Percentiles rank a stretch among this genome's conserved stretches.
phyloP scores from a whole-genome alignment of 1,140 invertebrate genomes.

The Aradophagus sp. region DNA sequence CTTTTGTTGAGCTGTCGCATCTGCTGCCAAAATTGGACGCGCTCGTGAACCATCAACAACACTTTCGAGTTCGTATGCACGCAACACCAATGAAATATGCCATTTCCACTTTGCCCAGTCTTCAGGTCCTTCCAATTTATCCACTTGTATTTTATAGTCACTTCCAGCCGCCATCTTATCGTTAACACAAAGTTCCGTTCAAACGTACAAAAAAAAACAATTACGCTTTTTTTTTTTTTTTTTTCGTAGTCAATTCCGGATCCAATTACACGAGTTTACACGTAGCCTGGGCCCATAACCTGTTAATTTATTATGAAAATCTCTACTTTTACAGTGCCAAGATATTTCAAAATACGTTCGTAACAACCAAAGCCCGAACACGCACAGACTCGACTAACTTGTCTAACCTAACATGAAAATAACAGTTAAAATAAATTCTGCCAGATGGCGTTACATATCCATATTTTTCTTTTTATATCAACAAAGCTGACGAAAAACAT shows the following conservation, averaged over 20 bases:
- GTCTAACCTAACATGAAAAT: too few relatives aligned
- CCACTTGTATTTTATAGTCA: slow-evolving; percentile 14
- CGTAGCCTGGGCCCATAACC: slow-evolving; percentile 17
- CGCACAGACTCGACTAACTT: too few relatives aligned
- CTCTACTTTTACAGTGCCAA: too few relatives aligned
- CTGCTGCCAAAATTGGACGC: neutral
- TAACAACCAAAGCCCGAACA: too few relatives aligned
- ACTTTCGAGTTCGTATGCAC: slow-evolving; percentile 12
- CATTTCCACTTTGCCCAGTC: slow-evolving; percentile 33
- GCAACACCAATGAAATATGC: slow-evolving; percentile 17
- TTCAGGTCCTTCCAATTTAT: slow-evolving; percentile 21
- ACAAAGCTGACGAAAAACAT: too few relatives aligned
- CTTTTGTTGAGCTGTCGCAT: slow-evolving; percentile 1
- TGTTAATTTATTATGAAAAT: too few relatives aligned
- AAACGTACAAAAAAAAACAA: slow-evolving; percentile 1
- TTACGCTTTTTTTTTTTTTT: neutral
- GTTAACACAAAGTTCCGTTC: neutral
- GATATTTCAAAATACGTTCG: too few relatives aligned
- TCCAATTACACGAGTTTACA: slow-evolving; percentile 10
- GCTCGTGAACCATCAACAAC: slow-evolving; percentile 1
- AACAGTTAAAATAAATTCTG: too few relatives aligned
- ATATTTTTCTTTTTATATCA: too few relatives aligned
- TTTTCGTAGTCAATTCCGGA: neutral
- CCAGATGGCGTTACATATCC: too few relatives aligned
- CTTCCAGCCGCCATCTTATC: slow-evolving; percentile 11